phyloP scores from a whole-genome alignment of 2,797 vertebrate species.

The Microtus agrestis region DNA sequence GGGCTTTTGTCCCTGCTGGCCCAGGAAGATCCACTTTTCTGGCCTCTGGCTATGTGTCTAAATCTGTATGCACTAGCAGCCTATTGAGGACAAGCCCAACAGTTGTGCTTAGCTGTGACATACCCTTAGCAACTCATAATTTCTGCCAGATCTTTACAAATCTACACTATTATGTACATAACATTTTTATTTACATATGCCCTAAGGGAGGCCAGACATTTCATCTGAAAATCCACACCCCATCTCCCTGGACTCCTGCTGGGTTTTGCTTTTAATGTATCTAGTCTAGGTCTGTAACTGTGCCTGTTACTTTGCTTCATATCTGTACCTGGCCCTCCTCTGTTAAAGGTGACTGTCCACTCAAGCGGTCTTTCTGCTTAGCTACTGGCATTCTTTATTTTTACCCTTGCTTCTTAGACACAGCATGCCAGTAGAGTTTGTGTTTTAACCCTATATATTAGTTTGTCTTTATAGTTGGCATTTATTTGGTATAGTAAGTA shows the following conservation, averaged over 20 bases:
- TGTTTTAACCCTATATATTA: slow-evolving; percentile 5
- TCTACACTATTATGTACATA: not conserved
- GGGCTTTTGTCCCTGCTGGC: not conserved
- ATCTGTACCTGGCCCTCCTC: not conserved
- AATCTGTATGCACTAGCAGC: not conserved
- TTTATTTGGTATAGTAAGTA: slow-evolving; percentile 39
- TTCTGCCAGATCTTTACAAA: slow-evolving; percentile 14
- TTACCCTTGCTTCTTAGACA: slow-evolving; percentile 45
- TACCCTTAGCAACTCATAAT: not conserved
- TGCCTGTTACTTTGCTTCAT: not conserved
- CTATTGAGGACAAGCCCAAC: not conserved
- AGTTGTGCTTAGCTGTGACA: not conserved
- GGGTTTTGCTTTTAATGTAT: not conserved
- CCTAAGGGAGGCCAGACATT: not conserved
- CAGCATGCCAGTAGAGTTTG: not conserved
- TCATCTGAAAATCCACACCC: not conserved
- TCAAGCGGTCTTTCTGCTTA: not conserved
- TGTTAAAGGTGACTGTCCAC: slow-evolving; percentile 2
- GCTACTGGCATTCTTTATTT: not conserved
- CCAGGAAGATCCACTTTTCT: not conserved
- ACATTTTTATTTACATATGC: not conserved
- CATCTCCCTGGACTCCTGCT: not conserved
- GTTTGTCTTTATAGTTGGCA: slow-evolving; percentile 12
- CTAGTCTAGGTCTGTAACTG: not conserved
- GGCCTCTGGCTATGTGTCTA: not conserved